Evolutionary conservation across 2,888 invertebrate genomes (phyloP), one percentile per base, ranked within the genome.

Genomic region (Eupithecia vulgata): DNA sequence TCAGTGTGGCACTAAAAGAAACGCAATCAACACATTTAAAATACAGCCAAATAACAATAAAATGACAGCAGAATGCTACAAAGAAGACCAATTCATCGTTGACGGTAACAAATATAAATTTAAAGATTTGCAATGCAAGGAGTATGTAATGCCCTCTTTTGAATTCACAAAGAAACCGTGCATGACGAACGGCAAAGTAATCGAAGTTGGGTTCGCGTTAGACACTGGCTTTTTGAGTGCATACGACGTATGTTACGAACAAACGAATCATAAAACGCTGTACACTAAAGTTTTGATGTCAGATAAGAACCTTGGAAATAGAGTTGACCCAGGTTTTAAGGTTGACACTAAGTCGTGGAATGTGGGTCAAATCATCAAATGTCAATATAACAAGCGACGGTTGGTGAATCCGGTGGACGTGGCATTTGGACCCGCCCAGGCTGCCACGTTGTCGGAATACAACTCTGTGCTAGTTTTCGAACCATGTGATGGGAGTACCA

Each of bases 241-340:
- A 1, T 80, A 78, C 30, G 73, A 68, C 13, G 70, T 77, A 0
- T 80, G 79, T 75, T 78, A 75, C 37, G 73, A 74, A 37, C 30
- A n/a, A 37, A 71, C 8, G 1, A 64, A 65, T 40, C 57, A 76
- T 10, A 68, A 57, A 40, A 73, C 67, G 13, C 3, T 72, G 35
- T 76, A 72, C 64, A 68, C 72, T 15, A 75, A 75, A 42, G 59
- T 70, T 8, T 21, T 45, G 30, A 66, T 76, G 66, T 67, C 65
- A 13, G 61, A 62, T 65, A 17, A 42, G 25, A 62, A 71, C 71
- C 30, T 72, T 1, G 76, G 73, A 12, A 70, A 73, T 66, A 69
- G 35, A 15, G 71, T 73, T 35, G 66, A 62, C 2, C 37, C 57
- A n/a, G 13, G 59, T 61, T 21, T 73, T 76, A 34, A 65, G 37